Evolutionary conservation across 2,888 invertebrate species (phyloP), one percentile per base, ranked within the genome.

Genomic region (Rapana venosa): DNA sequence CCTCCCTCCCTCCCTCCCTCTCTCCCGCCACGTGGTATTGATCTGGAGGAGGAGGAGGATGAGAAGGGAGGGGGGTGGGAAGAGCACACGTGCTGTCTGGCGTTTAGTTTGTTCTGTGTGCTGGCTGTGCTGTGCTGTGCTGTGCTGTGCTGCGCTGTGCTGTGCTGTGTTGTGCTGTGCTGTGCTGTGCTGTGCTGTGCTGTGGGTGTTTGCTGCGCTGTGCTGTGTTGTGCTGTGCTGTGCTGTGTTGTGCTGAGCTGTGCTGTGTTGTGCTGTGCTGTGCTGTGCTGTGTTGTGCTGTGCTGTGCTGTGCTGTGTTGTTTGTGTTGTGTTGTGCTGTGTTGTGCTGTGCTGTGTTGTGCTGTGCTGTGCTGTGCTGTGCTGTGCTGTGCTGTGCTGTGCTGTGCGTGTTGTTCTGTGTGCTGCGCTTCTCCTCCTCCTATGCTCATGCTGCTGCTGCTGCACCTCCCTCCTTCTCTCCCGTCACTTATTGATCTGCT

Each of bases 291-390:
- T 77, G 77, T 1, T 77, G 30, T 77, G 77, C 4, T 77, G n/a
- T 77, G 30, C 4, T 77, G 30, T 77, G 30, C 20, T 77, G 17
- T 77, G n/a, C 30, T 77, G 15, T 81, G 6, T 81, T 11, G 30
- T 32, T 17, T 81, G 81, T 81, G 81, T 22, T 81, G 35, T 81
- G 81, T 81, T 81, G 81, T 81, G 81, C 17, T 81, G 81, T 81
- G 81, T 35, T 81, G 35, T 81, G 81, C 17, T 81, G 81, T 81
- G 81, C 2, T 81, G 35, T 32, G 81, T 35, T 81, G 35, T 81
- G 81, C 17, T 35, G 81, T 81, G 81, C 6, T 35, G 81, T 81
- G 81, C 6, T 35, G 35, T 81, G 81, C 20, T 77, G 77, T 77
- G 77, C 4, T 77, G 30, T 77, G 77, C 2, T 77, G 30, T 77